phyloP scores from a whole-genome alignment of 2,888 invertebrate genomes.

The Cheilosia vernalis region DNA sequence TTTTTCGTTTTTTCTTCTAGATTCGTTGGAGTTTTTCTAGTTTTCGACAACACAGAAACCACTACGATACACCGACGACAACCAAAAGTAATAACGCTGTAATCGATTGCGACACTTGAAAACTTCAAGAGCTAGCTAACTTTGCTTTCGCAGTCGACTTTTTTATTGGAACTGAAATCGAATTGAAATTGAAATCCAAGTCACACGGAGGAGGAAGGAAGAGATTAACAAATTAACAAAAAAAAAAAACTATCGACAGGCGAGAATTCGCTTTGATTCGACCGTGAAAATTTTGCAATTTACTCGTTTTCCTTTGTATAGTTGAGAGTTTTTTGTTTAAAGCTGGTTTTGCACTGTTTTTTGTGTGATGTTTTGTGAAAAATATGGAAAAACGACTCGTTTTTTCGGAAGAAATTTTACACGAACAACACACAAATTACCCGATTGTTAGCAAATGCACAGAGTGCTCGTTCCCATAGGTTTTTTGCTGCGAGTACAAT shows the following conservation, averaged over 20 bases:
- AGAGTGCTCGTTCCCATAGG: conserved; percentile 64
- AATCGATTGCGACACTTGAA: conserved; percentile 74
- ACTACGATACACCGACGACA: conserved; percentile 50
- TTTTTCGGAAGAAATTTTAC: conserved; percentile 60
- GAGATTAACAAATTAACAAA: conserved; percentile 43
- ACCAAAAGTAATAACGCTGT: conserved; percentile 65
- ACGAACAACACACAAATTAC: conserved; percentile 74
- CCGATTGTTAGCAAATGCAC: conserved; percentile 73
- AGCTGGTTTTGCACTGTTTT: conserved; percentile 40
- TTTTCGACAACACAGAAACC: conserved; percentile 43
- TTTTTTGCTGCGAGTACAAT: conserved; percentile 50
- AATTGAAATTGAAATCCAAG: conserved; percentile 42
- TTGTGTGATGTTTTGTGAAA: conserved; percentile 50
- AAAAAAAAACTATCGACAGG: conserved; percentile 32
- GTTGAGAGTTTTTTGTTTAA: conserved; percentile 24
- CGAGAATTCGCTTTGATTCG: conserved; percentile 35
- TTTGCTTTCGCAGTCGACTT: conserved; percentile 46
- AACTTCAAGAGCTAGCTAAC: conserved; percentile 20
- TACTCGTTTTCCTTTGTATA: conserved; percentile 55
- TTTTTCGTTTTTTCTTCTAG: conserved; percentile 9
- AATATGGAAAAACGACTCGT: conserved; percentile 51
- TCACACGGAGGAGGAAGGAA: conserved; percentile 41
- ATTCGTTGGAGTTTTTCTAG: conserved; percentile 22
- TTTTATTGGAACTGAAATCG: conserved; percentile 53
- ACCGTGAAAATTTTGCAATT: conserved; percentile 49